These are phyloP conservation scores for Bergia puertoricense DNA, from an alignment of 92 coral and sea anemone species.

Conservation along the genomic window DNA sequence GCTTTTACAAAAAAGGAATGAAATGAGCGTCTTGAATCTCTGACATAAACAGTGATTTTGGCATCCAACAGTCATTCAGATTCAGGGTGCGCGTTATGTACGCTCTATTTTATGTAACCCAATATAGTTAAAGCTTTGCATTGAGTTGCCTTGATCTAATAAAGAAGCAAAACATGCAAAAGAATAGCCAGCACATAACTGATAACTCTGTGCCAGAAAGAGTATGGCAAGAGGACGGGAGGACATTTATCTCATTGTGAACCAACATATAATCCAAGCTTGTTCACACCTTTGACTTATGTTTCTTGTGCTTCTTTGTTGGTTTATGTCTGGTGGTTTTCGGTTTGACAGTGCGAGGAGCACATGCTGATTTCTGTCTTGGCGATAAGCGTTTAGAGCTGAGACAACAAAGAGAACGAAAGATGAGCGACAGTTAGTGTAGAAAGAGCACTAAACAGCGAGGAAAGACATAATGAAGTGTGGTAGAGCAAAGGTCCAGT, in stretches of 20 bases:
- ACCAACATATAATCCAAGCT: neutral
- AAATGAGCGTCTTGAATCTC: too few relatives aligned
- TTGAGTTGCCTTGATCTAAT: too few relatives aligned
- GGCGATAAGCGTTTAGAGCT: neutral
- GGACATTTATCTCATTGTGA: neutral
- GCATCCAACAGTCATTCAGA: too few relatives aligned
- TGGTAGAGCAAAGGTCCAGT: neutral
- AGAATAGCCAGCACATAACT: neutral
- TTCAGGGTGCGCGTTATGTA: too few relatives aligned
- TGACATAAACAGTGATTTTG: too few relatives aligned
- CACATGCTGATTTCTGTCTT: neutral
- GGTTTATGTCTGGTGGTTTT: neutral
- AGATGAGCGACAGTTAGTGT: neutral
- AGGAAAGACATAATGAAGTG: neutral
- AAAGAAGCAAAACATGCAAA: neutral
- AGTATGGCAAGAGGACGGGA: neutral
- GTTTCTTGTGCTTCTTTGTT: constrained; percentile 6
- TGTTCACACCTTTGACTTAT: neutral
- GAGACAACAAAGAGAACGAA: neutral
- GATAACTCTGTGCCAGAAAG: too few relatives aligned
- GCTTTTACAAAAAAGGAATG: too few relatives aligned
- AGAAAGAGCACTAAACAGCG: neutral
- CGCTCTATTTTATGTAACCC: too few relatives aligned
- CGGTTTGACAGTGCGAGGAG: neutral
- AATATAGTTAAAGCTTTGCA: too few relatives aligned